Percentiles rank a stretch among this genome's conserved stretches.
These are phyloP conservation scores for Callochromis pleurospilus DNA, from an alignment of 2,113 vertebrate genomes.

Conservation along the genomic window DNA sequence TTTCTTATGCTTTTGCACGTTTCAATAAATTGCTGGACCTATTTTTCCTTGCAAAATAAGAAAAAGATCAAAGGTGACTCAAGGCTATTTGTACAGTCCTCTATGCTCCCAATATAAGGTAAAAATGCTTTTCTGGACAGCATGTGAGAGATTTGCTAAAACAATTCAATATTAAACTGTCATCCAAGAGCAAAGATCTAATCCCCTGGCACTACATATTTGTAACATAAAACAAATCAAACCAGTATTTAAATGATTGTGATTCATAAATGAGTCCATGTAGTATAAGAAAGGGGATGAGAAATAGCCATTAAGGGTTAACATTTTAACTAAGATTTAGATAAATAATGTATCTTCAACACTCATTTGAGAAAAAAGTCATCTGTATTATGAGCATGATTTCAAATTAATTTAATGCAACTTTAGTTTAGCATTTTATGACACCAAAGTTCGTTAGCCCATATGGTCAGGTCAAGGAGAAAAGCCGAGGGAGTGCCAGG, in stretches of 20 bases:
- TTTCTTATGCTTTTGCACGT: background rate
- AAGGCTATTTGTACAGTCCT: background rate
- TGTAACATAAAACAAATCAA: background rate
- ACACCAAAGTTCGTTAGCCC: constrained; percentile 8
- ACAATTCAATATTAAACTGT: background rate
- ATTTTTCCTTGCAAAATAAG: background rate
- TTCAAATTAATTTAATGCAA: background rate
- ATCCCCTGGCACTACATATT: background rate
- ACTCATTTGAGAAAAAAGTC: background rate
- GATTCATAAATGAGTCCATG: background rate
- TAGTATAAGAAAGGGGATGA: background rate
- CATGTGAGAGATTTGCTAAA: background rate
- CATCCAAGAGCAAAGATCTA: background rate
- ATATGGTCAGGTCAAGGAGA: constrained; percentile 45
- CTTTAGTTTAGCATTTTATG: background rate
- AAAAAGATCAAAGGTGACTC: background rate
- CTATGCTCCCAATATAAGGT: background rate
- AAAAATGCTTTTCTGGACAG: background rate
- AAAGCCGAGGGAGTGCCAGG: constrained; percentile 1
- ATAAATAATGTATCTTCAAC: background rate
- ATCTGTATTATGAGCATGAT: background rate
- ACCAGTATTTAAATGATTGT: background rate
- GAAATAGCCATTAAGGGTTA: background rate
- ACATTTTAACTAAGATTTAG: background rate
- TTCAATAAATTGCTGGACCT: background rate